Percentiles rank a stretch among this genome's conserved stretches.
phyloP scores from a whole-genome alignment of 2,888 invertebrate genomes.

The Nemoura dubitans region DNA sequence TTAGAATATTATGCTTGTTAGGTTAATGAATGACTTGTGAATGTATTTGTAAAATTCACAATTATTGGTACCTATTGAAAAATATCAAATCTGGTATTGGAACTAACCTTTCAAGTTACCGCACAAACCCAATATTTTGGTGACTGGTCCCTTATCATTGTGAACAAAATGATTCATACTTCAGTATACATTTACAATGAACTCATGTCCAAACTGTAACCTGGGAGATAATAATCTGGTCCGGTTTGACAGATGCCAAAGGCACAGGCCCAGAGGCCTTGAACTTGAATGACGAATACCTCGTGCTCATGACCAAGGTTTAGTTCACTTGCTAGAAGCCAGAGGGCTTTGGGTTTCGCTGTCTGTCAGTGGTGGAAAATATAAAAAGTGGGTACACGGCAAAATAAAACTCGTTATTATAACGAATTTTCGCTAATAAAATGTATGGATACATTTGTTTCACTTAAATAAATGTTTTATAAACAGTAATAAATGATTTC shows the following conservation, averaged over 20 bases:
- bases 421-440: slow-evolving; percentile 7
- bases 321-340: slow-evolving; percentile 2
- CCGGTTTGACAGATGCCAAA: not conserved
- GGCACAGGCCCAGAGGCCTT: too few species aligned
- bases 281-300: not conserved
- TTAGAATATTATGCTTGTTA: not conserved
- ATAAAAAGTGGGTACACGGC: slow-evolving; percentile 28
- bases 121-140: not conserved
- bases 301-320: not conserved
- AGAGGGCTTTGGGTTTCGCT: not conserved
- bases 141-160: not conserved
- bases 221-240: not conserved
- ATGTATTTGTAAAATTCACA: not conserved
- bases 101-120: not conserved
- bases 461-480: not conserved
- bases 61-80: too few species aligned
- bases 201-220: not conserved
- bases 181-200: not conserved
- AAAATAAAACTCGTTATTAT: not conserved
- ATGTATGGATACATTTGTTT: not conserved
- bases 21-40: not conserved
- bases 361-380: slow-evolving; percentile 36
- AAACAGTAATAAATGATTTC: not conserved
- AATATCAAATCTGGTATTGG: not conserved
- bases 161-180: not conserved